A percentile compares a stretch with the other conserved stretches of the same genome.
Evolutionary conservation across 2,888 invertebrate species (phyloP).

Genomic region (Lottia gigantea): DNA sequence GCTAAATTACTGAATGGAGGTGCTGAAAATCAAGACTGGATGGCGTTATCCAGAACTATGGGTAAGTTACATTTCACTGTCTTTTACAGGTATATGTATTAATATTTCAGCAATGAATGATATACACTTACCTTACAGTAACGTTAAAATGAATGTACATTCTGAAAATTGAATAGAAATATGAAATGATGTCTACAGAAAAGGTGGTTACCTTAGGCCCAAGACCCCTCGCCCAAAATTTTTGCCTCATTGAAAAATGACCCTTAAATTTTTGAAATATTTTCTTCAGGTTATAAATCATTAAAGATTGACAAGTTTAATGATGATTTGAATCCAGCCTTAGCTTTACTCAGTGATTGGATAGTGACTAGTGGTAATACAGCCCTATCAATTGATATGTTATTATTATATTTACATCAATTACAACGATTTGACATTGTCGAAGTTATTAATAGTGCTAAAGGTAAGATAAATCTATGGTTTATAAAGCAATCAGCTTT

Average conservation of each 20-base stretch:
- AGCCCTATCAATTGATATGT: slow-evolving; percentile 67
- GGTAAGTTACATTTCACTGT: slow-evolving; percentile 41
- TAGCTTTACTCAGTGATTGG: slow-evolving; percentile 69
- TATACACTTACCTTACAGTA: too few species aligned
- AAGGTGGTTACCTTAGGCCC: too few species aligned
- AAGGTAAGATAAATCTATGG: slow-evolving; percentile 43
- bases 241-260: too few species aligned
- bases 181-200: too few species aligned
- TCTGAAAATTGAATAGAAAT: too few species aligned
- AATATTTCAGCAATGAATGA: too few species aligned
- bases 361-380: slow-evolving; percentile 68
- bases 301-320: slow-evolving; percentile 63
- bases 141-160: too few species aligned
- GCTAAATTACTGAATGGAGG: slow-evolving; percentile 68
- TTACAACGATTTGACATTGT: slow-evolving; percentile 64
- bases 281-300: slow-evolving; percentile 65
- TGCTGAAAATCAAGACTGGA: slow-evolving; percentile 67
- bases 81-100: too few species aligned
- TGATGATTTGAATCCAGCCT: slow-evolving; percentile 66
- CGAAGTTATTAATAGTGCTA: slow-evolving; percentile 60
- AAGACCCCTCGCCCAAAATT: too few species aligned
- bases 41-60: slow-evolving; percentile 63
- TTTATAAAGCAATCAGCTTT: too few species aligned
- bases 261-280: too few species aligned
- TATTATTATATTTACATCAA: slow-evolving; percentile 66